Conservation (phyloP, 2,888 invertebrate genomes). For the Suillia variegata region DNA sequence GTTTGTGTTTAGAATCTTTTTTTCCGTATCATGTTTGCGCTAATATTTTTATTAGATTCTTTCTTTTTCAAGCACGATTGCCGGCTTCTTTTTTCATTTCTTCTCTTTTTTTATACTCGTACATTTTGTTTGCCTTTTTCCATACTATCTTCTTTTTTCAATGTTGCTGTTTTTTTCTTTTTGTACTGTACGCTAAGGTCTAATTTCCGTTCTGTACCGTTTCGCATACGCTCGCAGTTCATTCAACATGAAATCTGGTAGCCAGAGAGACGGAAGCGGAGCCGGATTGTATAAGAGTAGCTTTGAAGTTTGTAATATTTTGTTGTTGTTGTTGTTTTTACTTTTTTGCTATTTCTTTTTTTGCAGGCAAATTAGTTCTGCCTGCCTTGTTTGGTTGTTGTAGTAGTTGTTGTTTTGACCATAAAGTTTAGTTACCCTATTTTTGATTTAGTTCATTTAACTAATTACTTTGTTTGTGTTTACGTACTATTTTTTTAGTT, state of each 20-base stretch:
- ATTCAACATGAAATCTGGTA: no score
- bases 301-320: no score
- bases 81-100: no score
- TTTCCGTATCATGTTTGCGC: no score
- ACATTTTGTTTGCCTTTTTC: background rate
- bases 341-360: background rate
- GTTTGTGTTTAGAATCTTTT: no score
- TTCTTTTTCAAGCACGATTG: no score
- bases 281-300: no score
- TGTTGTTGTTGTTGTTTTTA: no score
- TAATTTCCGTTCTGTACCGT: background rate
- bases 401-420: conserved; percentile 1
- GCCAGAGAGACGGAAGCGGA: no score
- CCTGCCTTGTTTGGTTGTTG: conserved; percentile 1
- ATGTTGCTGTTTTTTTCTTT: background rate
- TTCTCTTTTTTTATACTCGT: background rate
- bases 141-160: background rate
- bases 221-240: background rate
- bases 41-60: no score
- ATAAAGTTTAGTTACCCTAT: conserved; percentile 15
- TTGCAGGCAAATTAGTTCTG: background rate
- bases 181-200: background rate
- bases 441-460: background rate
- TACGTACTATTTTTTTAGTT: background rate
- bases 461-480: conserved; percentile 4